These are phyloP conservation scores for Rhizomys pruinosus DNA, from an alignment of 2,113 vertebrate genomes.

Conservation along the genomic window DNA sequence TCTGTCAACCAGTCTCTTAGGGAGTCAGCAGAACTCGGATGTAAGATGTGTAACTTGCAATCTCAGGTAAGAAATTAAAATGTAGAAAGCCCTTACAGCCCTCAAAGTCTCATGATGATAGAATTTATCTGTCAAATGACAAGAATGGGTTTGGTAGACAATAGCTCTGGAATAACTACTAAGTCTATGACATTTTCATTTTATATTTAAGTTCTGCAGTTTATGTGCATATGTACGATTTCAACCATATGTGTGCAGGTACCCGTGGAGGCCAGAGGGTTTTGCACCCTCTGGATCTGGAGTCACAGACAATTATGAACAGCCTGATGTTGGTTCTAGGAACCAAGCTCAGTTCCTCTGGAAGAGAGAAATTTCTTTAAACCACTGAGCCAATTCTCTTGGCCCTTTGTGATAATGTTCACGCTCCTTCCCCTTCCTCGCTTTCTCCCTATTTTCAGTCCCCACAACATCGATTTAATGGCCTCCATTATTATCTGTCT, in stretches of 20 bases:
- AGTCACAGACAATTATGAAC: too few relatives aligned
- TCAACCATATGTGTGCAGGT: neutral
- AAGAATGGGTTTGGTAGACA: neutral
- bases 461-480: too few relatives aligned
- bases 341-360: neutral
- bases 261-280: neutral
- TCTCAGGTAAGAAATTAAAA: neutral
- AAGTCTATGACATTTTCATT: neutral
- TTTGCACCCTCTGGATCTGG: too few relatives aligned
- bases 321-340: neutral
- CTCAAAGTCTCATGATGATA: neutral
- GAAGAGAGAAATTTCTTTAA: neutral
- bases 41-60: neutral
- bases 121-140: neutral
- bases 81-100: neutral
- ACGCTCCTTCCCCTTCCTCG: too few relatives aligned
- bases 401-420: too few relatives aligned
- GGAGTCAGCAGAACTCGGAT: neutral
- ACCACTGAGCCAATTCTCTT: neutral
- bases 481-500: too few relatives aligned
- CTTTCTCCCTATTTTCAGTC: too few relatives aligned
- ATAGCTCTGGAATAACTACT: neutral
- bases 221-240: neutral
- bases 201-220: neutral
- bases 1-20: conserved; percentile 77